Evolutionary conservation across 2,113 vertebrate genomes (phyloP).

Genomic region (Merops nubicus): DNA sequence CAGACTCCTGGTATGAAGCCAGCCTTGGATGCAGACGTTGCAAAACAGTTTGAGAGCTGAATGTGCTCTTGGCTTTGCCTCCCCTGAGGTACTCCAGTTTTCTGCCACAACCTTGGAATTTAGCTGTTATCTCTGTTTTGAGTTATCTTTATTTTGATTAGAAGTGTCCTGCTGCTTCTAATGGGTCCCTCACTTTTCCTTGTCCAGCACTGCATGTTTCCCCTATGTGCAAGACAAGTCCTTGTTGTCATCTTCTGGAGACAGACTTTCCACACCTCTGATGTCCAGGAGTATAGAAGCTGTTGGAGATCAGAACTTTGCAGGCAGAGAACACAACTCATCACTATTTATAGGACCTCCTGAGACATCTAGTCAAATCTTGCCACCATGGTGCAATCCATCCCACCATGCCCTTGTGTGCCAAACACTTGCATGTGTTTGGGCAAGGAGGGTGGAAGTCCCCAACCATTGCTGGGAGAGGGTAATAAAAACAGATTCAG

Average conservation of each 20-base stretch:
- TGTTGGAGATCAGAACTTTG: not conserved
- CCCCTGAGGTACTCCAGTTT: not conserved
- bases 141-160: not conserved
- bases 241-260: not conserved
- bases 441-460: not conserved
- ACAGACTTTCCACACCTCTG: not conserved
- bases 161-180: not conserved
- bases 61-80: not conserved
- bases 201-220: not conserved
- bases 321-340: not conserved
- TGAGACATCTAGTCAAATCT: not conserved
- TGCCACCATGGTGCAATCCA: rapidly evolving
- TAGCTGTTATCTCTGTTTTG: not conserved
- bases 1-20: not conserved
- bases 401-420: not conserved
- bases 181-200: not conserved
- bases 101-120: not conserved
- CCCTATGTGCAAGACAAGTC: not conserved
- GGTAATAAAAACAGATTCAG: not conserved
- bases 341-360: not conserved
- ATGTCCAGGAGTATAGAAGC: not conserved
- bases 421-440: rapidly evolving
- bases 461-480: not conserved
- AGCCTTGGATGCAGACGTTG: not conserved
- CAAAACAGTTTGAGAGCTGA: constrained; percentile 26